phyloP scores from a whole-genome alignment of 2,113 vertebrate genomes.

The Murina feae region DNA sequence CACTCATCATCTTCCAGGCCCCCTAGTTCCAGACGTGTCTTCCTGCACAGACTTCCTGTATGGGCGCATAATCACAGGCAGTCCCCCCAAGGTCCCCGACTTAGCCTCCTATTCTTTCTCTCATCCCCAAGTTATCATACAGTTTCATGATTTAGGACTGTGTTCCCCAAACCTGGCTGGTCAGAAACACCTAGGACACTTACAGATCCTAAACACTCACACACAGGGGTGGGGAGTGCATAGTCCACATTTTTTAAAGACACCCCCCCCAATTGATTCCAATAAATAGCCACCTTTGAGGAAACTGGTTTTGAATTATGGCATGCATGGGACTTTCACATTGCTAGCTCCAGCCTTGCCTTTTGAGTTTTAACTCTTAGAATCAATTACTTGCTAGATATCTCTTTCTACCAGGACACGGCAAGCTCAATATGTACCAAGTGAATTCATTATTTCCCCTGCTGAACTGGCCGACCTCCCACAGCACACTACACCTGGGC shows the following conservation, averaged over 20 bases:
- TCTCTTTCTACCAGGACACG: not conserved
- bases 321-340: accelerated
- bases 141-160: not conserved
- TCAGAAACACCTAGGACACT: not conserved
- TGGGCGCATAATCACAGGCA: not conserved
- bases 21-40: not conserved
- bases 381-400: not conserved
- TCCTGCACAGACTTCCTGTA: not conserved
- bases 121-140: not conserved
- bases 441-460: not conserved
- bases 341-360: not conserved
- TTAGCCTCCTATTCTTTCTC: not conserved
- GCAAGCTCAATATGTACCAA: not conserved
- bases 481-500: too few species aligned
- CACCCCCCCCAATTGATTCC: not conserved
- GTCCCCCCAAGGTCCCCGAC: not conserved
- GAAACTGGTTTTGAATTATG: not conserved
- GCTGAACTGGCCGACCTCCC: not conserved
- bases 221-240: accelerated
- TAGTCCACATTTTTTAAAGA: not conserved
- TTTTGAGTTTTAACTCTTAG: not conserved
- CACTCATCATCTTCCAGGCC: not conserved
- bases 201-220: not conserved
- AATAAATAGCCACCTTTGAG: not conserved
- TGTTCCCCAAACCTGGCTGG: not conserved